Evolutionary conservation across 1,140 invertebrate species (phyloP), one percentile per base, ranked within the genome.

Genomic region (Nephotettix cincticeps): DNA sequence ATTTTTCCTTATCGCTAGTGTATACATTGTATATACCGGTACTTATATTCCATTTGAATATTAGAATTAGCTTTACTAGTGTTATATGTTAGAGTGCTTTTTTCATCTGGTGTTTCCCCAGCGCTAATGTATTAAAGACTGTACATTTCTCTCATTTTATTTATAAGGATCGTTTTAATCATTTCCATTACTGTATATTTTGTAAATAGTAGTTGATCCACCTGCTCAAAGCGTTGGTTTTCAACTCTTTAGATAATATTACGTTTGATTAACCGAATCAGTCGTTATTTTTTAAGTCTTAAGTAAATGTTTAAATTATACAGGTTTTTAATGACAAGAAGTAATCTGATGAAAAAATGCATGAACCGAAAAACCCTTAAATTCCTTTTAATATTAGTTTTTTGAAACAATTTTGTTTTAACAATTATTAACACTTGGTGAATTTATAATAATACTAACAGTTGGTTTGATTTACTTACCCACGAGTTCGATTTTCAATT

Each of bases 21-120:
- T 51, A 19, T 51, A 19, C 21, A 51, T 21, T 51, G 47, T 51
- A 51, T 51, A 51, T 51, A 51, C 47, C n/a, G 19, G 47, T 51
- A 51, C 47, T 51, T 51, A 51, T n/a, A 51, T 4, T 9, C n/a
- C 36, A 9, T 17, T 51, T 51, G 14, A 19, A 17, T n/a, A 51
- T 51, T 51, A 51, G 47, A n/a, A 19, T n/a, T 51, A 51, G 47
- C 47, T 51, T 51, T 51, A 51, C 21, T 51, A 51, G 47, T 9
- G 47, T 4, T n/a, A n/a, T 51, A 11, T 9, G 14, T 51, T 2
- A 11, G 3, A n/a, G 3, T 19, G 47, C 14, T 36, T 36, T 36
- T 14, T 6, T 36, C 32, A 36, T 4, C 21, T 17, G 47, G 6
- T 51, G 6, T 4, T 51, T 3, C n/a, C 6, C 4, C 47, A 17